Evolutionary conservation across 2,797 vertebrate species (phyloP).

Genomic region (Valencia hispanica): DNA sequence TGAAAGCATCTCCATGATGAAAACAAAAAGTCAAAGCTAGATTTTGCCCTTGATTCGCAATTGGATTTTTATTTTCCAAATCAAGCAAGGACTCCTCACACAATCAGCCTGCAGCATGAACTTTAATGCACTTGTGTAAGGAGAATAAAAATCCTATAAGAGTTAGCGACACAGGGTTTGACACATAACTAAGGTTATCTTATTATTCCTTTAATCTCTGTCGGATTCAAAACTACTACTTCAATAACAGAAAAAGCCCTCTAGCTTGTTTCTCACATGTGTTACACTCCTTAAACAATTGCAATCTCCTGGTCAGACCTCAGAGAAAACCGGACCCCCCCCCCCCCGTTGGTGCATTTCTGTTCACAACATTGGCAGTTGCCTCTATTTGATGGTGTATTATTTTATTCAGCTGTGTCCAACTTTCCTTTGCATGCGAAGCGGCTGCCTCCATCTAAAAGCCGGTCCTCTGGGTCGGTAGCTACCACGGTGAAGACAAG

Average conservation of each 20-base stretch:
- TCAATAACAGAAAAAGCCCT: no score
- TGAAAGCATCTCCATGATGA: not conserved
- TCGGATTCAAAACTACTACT: not conserved
- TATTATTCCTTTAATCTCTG: not conserved
- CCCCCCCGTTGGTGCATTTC: no score
- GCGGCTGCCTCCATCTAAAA: slow-evolving; percentile 76
- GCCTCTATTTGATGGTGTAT: not conserved
- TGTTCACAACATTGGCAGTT: not conserved
- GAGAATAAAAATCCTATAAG: not conserved
- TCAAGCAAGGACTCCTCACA: not conserved
- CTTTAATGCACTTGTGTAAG: not conserved
- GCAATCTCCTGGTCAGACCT: not conserved
- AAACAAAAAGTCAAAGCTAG: not conserved
- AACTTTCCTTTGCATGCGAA: slow-evolving; percentile 38
- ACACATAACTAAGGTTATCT: not conserved
- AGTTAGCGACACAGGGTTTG: not conserved
- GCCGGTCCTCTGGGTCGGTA: slow-evolving; percentile 46
- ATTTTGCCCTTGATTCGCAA: not conserved
- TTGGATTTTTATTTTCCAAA: not conserved
- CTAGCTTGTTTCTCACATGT: not conserved
- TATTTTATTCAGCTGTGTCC: not conserved
- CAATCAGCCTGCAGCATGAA: not conserved
- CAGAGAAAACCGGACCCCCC: no score
- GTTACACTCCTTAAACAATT: not conserved
- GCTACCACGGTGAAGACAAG: slow-evolving; percentile 46